Conservation (phyloP, 2,113 vertebrate species). For the Ceuthmochares aereus region DNA sequence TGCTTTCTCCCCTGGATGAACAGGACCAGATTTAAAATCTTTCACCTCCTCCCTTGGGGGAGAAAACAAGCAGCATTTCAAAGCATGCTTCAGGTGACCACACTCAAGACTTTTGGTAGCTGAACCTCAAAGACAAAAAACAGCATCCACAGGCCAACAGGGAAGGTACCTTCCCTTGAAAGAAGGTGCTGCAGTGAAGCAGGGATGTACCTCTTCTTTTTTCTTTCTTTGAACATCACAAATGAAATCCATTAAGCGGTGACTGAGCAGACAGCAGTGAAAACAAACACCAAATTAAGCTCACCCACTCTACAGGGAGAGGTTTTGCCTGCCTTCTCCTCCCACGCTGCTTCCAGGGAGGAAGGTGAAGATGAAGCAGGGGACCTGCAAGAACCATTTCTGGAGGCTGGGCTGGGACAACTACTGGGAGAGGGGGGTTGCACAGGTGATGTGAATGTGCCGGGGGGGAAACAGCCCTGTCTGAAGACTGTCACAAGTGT, state of each 20-base stretch:
- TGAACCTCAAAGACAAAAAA: not conserved
- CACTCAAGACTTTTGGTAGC: not conserved
- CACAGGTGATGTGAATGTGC: not conserved
- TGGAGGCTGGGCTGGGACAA: not conserved
- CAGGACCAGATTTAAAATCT: not conserved
- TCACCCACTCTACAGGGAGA: not conserved
- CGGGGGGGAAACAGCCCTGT: not conserved
- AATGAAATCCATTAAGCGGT: constrained; percentile 35
- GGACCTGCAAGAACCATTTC: not conserved
- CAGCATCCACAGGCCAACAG: not conserved
- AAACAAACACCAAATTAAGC: constrained; percentile 61
- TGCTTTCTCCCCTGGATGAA: not conserved
- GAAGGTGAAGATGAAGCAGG: not conserved
- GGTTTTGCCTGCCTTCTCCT: constrained; percentile 21
- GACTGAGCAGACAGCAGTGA: constrained; percentile 14
- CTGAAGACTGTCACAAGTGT: not conserved
- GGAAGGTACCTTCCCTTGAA: not conserved
- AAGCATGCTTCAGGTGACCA: not conserved
- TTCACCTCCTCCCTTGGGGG: not conserved
- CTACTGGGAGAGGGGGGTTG: not conserved
- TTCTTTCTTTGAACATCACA: not conserved
- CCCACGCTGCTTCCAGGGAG: not conserved
- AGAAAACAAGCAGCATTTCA: constrained; percentile 4
- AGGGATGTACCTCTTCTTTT: not conserved
- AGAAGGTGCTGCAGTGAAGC: not conserved